Base-by-base conservation (phyloP, 2,113 vertebrate species). In the Plotosus lineatus region DNA sequence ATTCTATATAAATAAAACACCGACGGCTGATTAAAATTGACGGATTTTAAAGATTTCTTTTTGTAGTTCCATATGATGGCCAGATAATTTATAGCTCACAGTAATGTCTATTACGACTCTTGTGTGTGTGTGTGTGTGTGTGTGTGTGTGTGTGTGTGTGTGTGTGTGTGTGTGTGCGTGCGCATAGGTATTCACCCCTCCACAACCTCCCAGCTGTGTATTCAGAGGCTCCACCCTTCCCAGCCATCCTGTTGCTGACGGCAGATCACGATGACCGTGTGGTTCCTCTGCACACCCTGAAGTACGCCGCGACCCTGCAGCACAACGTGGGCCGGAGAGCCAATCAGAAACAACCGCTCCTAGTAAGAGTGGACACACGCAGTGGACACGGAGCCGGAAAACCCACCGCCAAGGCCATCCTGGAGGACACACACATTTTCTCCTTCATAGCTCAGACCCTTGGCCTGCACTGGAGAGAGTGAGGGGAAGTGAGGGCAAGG, bases 231-330 rank as follows among this genome's bases (percentile, higher is more conserved):
- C 72, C 69, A 0, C 50, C 87, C 0, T 94, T 87, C 81, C 93
- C 93, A 0, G 92, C 93, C 11, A 75, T 93, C 28, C 87, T 94
- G 84, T 86, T 94, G 4, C 90, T 94, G 76, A 94, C 93, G 0
- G 93, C 90, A 0, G 93, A 94, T 36, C 93, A 94, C 21, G 92
- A 94, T 3, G 93, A 94, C 77, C 92, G 93, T 0, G 93, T 94
- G 80, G 92, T 94, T 0, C 93, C 93, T 7, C 88, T 94, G 55
- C 93, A 94, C 90, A 93, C 93, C 0, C 88, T 94, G n/a, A 94
- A 94, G 86, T 93, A 89, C 65, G 87, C 86, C 0, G 93, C 93
- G 0, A 46, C 90, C 2, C 76, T 94, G 87, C 93, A 94, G 90
- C 56, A 84, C 15, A 84, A 81, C 0, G 87, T 93, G 51, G 92